These are phyloP conservation scores for Harpagifer antarcticus DNA, from an alignment of 2,797 vertebrate species.

Conservation along the genomic window DNA sequence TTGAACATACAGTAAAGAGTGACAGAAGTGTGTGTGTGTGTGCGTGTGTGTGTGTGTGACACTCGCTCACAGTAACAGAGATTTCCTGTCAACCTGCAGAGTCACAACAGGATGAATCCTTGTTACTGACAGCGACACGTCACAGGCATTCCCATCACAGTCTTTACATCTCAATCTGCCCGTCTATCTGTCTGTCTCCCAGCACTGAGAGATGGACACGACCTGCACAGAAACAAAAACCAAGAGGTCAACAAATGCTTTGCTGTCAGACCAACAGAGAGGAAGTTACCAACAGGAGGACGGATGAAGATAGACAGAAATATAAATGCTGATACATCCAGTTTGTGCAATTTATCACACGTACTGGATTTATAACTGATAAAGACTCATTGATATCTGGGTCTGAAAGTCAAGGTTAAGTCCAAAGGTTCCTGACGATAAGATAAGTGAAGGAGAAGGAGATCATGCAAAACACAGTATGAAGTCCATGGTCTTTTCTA, in stretches of 20 bases:
- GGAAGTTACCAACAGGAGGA: no score
- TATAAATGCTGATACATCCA: not conserved
- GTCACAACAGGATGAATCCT: conserved; percentile 87
- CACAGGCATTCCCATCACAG: conserved; percentile 26
- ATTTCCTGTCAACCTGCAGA: conserved; percentile 75
- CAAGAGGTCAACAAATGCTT: not conserved
- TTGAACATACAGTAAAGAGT: not conserved
- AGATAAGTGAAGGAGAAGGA: not conserved
- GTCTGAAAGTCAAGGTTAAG: not conserved
- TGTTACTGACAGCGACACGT: conserved; percentile 83
- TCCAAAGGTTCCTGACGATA: conserved; percentile 4
- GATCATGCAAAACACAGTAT: no score
- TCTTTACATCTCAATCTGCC: not conserved
- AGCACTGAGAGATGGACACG: not conserved
- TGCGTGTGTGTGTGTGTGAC: no score
- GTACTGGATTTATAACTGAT: not conserved
- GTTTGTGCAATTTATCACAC: no score
- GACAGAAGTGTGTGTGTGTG: not conserved
- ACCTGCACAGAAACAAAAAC: not conserved
- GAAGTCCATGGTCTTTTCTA: no score
- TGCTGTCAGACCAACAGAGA: not conserved
- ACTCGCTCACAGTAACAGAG: conserved; percentile 76
- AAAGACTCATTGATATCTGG: not conserved
- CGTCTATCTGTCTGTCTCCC: not conserved
- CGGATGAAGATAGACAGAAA: not conserved